Evolutionary conservation across 2,113 vertebrate species (phyloP).

Genomic region (Lepisosteus osseus): DNA sequence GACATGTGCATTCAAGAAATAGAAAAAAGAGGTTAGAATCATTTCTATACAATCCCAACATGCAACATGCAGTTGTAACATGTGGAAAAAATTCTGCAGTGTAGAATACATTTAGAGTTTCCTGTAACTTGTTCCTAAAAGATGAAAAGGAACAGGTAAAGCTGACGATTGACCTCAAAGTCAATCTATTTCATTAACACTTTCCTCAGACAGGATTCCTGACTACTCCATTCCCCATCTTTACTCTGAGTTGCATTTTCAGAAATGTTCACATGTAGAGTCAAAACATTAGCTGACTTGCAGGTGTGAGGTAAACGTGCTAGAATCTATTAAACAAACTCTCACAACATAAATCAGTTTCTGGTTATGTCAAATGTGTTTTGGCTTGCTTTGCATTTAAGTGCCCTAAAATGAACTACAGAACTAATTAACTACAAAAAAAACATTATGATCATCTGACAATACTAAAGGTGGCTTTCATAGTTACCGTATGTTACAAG

Average conservation of each 20-base stretch:
- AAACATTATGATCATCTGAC: too few relatives aligned
- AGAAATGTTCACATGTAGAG: not conserved
- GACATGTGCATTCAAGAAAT: constrained; percentile 96
- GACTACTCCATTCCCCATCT: not conserved
- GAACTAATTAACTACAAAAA: too few relatives aligned
- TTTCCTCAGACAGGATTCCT: not conserved
- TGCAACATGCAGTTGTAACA: not conserved
- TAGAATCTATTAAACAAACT: not conserved
- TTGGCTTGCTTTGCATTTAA: too few relatives aligned
- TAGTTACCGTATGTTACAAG: too few relatives aligned
- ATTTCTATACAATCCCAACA: not conserved
- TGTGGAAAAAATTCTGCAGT: not conserved
- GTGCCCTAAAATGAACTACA: too few relatives aligned
- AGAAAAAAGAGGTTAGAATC: constrained; percentile 83
- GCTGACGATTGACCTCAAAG: too few relatives aligned
- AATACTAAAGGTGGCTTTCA: too few relatives aligned
- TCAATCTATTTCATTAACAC: not conserved
- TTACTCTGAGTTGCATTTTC: not conserved
- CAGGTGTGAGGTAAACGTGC: not conserved
- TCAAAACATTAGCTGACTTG: not conserved
- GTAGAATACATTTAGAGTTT: too few relatives aligned
- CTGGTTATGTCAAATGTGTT: too few relatives aligned
- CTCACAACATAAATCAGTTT: too few relatives aligned
- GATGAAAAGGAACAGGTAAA: too few relatives aligned
- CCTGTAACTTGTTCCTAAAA: too few relatives aligned